A percentile compares a stretch with the other conserved stretches of the same genome.
Evolutionary conservation across 2,888 invertebrate genomes (phyloP).

Genomic region (Eupithecia pulchellata): DNA sequence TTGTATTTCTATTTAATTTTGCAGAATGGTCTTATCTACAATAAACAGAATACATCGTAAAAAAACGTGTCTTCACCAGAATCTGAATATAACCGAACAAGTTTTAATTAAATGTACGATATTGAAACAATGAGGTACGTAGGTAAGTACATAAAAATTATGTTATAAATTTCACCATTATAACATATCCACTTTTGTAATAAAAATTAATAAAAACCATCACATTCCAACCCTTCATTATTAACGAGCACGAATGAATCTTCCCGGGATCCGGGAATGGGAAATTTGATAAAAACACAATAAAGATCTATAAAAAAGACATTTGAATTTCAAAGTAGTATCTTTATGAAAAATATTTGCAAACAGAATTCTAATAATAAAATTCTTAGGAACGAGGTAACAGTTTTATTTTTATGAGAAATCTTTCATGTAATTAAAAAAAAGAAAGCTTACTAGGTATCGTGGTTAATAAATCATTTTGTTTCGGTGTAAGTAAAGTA

Average conservation of each 20-base stretch:
- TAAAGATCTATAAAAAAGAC: conserved; percentile 43
- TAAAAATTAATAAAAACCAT: conserved; percentile 34
- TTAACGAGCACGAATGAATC: conserved; percentile 42
- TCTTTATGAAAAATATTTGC: conserved; percentile 27
- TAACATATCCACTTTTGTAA: not conserved
- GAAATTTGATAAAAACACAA: conserved; percentile 49
- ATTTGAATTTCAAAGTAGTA: conserved; percentile 35
- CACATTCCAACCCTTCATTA: conserved; percentile 35
- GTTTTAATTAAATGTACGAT: too few relatives aligned
- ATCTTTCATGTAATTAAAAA: not conserved
- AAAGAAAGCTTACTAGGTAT: not conserved
- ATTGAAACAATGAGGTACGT: too few relatives aligned
- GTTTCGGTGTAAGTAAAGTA: too few relatives aligned
- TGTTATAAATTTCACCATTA: not conserved
- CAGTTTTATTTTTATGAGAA: not conserved
- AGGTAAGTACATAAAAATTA: not conserved
- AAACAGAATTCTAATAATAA: conserved; percentile 4
- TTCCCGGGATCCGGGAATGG: conserved; percentile 42
- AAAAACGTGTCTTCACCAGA: too few relatives aligned
- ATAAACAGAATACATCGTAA: too few relatives aligned
- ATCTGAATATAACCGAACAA: too few relatives aligned
- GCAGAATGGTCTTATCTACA: not conserved
- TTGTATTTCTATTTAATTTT: not conserved
- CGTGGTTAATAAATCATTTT: too few relatives aligned
- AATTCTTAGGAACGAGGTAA: not conserved